These are phyloP conservation scores for Macrobrachium nipponense DNA, from an alignment of 1,140 invertebrate genomes.

Conservation along the genomic window DNA sequence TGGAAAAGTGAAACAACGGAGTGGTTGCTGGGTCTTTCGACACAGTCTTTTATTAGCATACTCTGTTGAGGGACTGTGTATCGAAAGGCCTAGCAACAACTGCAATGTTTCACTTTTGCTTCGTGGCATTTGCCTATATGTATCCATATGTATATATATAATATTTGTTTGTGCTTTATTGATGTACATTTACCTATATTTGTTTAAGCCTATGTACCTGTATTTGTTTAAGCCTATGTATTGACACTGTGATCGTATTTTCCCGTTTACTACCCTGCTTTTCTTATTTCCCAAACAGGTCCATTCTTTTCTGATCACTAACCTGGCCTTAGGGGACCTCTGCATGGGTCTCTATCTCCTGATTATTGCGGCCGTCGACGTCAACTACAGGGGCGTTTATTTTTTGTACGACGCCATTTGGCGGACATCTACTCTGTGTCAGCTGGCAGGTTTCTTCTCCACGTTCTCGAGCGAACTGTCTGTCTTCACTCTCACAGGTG, in stretches of 20 bases:
- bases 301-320: slow-evolving; percentile 75
- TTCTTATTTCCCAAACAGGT: slow-evolving; percentile 65
- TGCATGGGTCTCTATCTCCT: slow-evolving; percentile 73
- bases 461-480: slow-evolving; percentile 77
- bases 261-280: background rate
- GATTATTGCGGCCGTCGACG: slow-evolving; percentile 72
- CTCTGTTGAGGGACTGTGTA: no score
- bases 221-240: background rate
- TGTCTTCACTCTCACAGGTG: slow-evolving; percentile 73
- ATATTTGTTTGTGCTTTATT: background rate
- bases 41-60: no score
- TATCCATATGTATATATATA: background rate
- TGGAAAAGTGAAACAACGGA: no score
- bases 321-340: slow-evolving; percentile 74
- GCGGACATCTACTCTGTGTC: slow-evolving; percentile 72
- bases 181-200: background rate
- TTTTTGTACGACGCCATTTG: slow-evolving; percentile 71
- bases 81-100: no score
- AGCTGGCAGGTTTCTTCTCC: slow-evolving; percentile 75
- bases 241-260: background rate
- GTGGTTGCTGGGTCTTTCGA: no score
- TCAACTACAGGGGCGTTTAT: slow-evolving; percentile 72
- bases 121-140: no score
- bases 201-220: background rate
- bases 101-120: no score